phyloP scores from a whole-genome alignment of 2,797 vertebrate genomes.

The Epinephelus awoara region DNA sequence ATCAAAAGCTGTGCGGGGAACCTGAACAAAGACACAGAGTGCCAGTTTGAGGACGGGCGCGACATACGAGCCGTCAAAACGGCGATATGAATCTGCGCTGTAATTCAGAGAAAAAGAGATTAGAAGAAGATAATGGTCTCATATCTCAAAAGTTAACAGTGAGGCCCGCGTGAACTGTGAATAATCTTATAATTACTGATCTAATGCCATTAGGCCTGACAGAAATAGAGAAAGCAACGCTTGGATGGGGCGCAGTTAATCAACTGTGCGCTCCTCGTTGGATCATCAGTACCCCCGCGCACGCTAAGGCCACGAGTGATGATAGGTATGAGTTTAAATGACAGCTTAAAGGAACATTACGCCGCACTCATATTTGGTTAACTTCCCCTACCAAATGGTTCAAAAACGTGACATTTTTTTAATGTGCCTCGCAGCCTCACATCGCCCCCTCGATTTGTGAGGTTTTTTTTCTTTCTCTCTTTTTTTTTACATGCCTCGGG shows the following conservation, averaged over 20 bases:
- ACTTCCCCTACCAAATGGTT: slow-evolving; percentile 81
- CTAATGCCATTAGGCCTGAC: slow-evolving; percentile 88
- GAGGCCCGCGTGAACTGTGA: slow-evolving; percentile 85
- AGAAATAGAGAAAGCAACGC: slow-evolving; percentile 88
- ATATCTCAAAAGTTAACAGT: slow-evolving; percentile 89
- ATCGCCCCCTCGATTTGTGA: slow-evolving; percentile 64
- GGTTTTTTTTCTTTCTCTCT: neutral
- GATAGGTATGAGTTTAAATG: slow-evolving; percentile 86
- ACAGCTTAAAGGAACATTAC: slow-evolving; percentile 90
- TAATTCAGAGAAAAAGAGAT: slow-evolving; percentile 88
- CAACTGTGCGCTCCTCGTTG: slow-evolving; percentile 82
- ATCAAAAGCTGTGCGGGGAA: slow-evolving; percentile 55
- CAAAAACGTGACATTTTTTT: slow-evolving; percentile 75
- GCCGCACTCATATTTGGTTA: slow-evolving; percentile 84
- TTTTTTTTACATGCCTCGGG: slow-evolving; percentile 47
- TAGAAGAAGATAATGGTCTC: slow-evolving; percentile 89
- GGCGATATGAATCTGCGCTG: slow-evolving; percentile 82
- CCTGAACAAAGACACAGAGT: slow-evolving; percentile 65
- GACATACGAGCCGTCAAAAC: slow-evolving; percentile 76
- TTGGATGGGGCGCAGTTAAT: slow-evolving; percentile 88
- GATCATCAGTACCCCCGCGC: slow-evolving; percentile 82
- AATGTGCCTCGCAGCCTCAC: slow-evolving; percentile 59
- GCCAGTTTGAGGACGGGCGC: slow-evolving; percentile 62
- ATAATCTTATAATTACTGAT: slow-evolving; percentile 89
- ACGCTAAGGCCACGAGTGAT: slow-evolving; percentile 79